Base-by-base conservation (phyloP, 1,140 invertebrate genomes). In the Halictus rubicundus region DNA sequence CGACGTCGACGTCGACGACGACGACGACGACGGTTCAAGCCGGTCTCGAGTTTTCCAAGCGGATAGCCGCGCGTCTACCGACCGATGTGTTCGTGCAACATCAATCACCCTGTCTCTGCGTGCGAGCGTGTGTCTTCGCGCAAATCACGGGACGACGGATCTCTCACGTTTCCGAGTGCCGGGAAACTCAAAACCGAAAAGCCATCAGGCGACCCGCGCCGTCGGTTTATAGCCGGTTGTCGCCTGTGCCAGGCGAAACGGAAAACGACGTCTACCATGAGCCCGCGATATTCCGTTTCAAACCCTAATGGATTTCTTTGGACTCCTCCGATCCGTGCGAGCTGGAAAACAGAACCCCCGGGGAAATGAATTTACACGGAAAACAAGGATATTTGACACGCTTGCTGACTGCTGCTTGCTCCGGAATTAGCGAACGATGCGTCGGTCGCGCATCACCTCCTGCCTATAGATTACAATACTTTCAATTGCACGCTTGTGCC, bases 161-260 rank as follows among this genome's bases (percentile, higher is more conserved):
- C 69, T 74, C 72, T 74, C 72, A n/a, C 81, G 68, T 76, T 83
- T 76, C 72, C 23, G 54, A n/a, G 54, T 12, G 23, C 42, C n/a
- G 37, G 61, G 25, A 80, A 76, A 83, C 27, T 70, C 72, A 81
- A 80, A 79, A 66, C 59, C 66, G 39, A 23, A 68, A 80, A 70
- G 65, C 72, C 49, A 76, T 69, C 61, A 54, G 49, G 42, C 27
- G 61, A 21, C 63, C 27, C 21, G 42, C 21, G 32, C 7, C 39
- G 23, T 68, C 59, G 27, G 61, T 78, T 78, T 37, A 54, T 66
- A 59, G 61, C 8, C 16, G 32, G 12, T 32, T 60, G 73, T 68
- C 63, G 39, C 25, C 59, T 4, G 59, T 73, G 61, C 27, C 37
- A 66, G 63, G 73, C 68, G 66, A 70, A 42, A 76, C 32, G 59